Conservation (phyloP, 2,113 vertebrate species). For the Mohoua ochrocephala region DNA sequence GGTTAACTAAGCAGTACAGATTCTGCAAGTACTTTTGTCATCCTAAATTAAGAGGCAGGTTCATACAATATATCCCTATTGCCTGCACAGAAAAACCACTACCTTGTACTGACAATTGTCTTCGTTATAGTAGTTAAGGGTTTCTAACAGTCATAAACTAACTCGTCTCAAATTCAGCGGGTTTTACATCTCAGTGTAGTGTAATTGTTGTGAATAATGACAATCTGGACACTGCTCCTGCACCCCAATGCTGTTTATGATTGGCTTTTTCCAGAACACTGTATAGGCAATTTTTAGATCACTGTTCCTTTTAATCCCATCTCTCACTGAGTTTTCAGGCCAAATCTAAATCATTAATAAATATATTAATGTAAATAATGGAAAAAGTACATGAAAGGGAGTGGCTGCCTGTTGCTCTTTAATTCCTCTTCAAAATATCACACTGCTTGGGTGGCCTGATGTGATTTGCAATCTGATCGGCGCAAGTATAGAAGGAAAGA, state of each 20-base stretch:
- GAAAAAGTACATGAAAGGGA: neutral
- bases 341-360: neutral
- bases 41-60: neutral
- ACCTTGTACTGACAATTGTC: neutral
- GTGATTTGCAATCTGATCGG: neutral
- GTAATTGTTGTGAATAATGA: slow-evolving; percentile 4
- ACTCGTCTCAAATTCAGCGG: neutral
- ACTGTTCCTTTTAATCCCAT: neutral
- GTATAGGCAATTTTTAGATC: neutral
- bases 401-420: neutral
- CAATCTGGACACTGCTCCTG: neutral
- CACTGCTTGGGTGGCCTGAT: neutral
- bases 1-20: neutral
- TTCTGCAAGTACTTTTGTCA: neutral
- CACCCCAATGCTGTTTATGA: neutral
- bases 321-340: neutral
- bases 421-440: neutral
- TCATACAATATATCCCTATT: neutral
- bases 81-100: neutral
- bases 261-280: neutral
- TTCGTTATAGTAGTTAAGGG: neutral
- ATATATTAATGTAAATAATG: neutral
- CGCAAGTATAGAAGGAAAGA: neutral
- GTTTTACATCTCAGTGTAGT: neutral
- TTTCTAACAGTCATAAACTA: neutral